Evolutionary conservation across 2,888 invertebrate species (phyloP), one percentile per base, ranked within the genome.

Genomic region (Hyposoter dolosus): DNA sequence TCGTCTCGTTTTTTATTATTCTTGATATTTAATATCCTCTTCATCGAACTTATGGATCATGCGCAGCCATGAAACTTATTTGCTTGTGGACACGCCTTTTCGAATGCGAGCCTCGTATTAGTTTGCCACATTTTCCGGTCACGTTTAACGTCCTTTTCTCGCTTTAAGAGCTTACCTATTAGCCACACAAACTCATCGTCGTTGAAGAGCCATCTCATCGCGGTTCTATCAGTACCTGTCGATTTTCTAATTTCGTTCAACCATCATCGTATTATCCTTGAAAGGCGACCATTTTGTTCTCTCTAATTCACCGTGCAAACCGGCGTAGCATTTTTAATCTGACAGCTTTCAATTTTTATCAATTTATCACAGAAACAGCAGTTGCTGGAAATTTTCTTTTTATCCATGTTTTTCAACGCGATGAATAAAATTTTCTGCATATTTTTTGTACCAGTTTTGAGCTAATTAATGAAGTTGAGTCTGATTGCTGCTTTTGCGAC

Each of bases 171-270:
- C 72, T 76, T 71, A 76, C 32, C 35, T 72, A 9, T 56, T 56
- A 35, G 76, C 75, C 40, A 71, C 75, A 78, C 40, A 71, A 76
- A 82, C 79, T 79, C 47, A 0, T 72, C 76, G 79, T 53, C 66
- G 80, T 76, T 76, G 65, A 65, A 76, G 32, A 71, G 45, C 47
- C 63, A 40, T 72, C 56, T 60, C 71, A 50, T 82, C 53, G 9
- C 43, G 17, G 65, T 76, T 85, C 23, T 72, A 80, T 85, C 76
- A 10, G 45, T 75, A 75, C 32, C 75, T 71, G 74, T 56, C 50
- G 43, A 12, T 69, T n/a, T 72, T 79, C 79, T 76, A 76, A 66
- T 71, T 69, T 63, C 65, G 76, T 75, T 78, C 40, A 43, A 53
- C 65, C 50, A 56, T 47, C 43, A 35, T 28, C 65, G n/a, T 3